Evolutionary conservation across 2,113 vertebrate genomes (phyloP), one percentile per base, ranked within the genome.

Genomic region (Lagenorhynchus albirostris): DNA sequence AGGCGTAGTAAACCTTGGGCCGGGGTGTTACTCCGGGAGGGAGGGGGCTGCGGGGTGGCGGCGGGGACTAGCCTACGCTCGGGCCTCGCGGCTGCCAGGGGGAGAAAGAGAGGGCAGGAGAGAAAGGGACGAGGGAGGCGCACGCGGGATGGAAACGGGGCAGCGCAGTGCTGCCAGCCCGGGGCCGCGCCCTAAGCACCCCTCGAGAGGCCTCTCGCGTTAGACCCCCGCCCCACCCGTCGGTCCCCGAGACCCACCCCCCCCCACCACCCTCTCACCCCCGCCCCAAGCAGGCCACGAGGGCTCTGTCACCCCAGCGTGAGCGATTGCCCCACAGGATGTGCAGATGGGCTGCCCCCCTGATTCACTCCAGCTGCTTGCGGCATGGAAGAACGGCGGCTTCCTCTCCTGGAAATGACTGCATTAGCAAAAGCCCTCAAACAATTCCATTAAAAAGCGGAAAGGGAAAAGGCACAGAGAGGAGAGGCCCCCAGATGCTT

Each of bases 331-430:
- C 84, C 92, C 95, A 97, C 97, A 97, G 97, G 97, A 97, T 87
- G 87, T 93, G 86, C 95, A 88, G 79, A 95, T 94, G 95, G 47
- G 87, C 96, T 88, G 86, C 26, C 60, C n/a, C 76, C 76, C 84
- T 93, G 94, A 96, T 97, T 96, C 96, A 96, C 80, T 33, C 50
- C 96, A 90, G 81, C 65, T 94, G 92, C 91, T 92, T n/a, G 47
- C 77, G 87, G 47, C 88, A 20, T 33, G 89, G 80, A 85, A 89
- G 70, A 82, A 94, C 96, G 92, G 91, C 89, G 25, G 92, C 87
- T 97, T 96, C 97, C 94, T 96, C 89, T 96, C 89, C 96, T 97
- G 98, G 96, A 98, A 98, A 89, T 92, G 93, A 94, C 77, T 36
- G 92, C 91, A 23, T n/a, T 77, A n/a, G 97, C 97, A 81, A 89